phyloP scores from a whole-genome alignment of 2,113 vertebrate species.

The Elachura formosa region DNA sequence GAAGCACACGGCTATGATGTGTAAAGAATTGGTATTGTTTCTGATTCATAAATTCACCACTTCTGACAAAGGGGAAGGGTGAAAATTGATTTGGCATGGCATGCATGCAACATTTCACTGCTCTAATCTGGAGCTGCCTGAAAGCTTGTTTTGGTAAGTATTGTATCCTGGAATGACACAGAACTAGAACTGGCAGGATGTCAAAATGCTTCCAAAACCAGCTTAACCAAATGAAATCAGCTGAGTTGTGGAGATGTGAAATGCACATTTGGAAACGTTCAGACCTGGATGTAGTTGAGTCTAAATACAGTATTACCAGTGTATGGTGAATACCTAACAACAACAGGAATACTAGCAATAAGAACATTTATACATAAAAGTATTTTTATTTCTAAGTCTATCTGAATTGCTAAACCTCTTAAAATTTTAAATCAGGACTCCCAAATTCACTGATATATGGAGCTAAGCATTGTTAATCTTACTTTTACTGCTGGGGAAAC shows the following conservation, averaged over 20 bases:
- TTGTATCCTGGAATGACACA: neutral
- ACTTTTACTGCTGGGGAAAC: neutral
- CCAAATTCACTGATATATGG: neutral
- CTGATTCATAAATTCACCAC: neutral
- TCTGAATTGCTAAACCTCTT: neutral
- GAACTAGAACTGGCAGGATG: neutral
- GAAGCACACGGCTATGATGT: fast-evolving
- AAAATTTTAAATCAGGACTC: neutral
- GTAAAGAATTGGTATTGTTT: neutral
- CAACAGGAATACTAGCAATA: neutral
- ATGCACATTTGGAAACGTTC: constrained; percentile 6
- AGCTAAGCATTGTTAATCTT: neutral
- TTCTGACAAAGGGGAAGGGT: neutral
- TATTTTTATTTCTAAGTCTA: neutral
- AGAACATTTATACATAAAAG: neutral
- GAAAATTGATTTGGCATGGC: neutral
- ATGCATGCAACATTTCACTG: neutral
- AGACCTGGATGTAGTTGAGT: neutral
- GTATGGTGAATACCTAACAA: neutral
- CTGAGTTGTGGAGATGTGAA: neutral
- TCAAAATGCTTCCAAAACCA: neutral
- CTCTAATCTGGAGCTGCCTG: neutral
- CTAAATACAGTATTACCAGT: neutral
- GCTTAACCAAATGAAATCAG: neutral
- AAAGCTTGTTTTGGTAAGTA: neutral